A percentile compares a stretch with the other conserved stretches of the same genome.
These are phyloP conservation scores for Halichondria panicea DNA, from an alignment of 37 sponge, comb jelly and placozoan species.

Conservation along the genomic window DNA sequence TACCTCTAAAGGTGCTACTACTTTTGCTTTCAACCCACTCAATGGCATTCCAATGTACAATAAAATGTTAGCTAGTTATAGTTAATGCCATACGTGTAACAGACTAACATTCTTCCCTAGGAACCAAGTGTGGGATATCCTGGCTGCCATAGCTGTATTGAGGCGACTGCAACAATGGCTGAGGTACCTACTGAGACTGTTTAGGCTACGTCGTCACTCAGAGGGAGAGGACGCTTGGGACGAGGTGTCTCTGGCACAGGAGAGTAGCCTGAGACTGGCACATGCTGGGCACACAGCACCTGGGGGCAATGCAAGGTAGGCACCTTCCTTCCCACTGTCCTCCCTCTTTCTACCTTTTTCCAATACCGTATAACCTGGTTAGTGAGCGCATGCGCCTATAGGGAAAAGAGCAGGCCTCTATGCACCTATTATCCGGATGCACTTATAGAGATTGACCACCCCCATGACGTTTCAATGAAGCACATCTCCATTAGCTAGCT, in stretches of 20 bases:
- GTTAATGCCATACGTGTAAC: too few species aligned
- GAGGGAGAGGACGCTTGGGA: constrained; percentile 35
- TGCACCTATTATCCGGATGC: too few species aligned
- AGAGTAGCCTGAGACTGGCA: constrained; percentile 2
- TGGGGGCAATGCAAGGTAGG: neutral
- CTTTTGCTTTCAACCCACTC: neutral
- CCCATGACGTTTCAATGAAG: too few species aligned
- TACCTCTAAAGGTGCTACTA: neutral
- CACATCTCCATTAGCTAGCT: too few species aligned
- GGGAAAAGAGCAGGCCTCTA: too few species aligned
- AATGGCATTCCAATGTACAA: too few species aligned
- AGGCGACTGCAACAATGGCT: constrained; percentile 45
- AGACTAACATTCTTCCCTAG: constrained; percentile 11
- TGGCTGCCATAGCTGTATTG: constrained; percentile 43
- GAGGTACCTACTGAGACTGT: constrained; percentile 30
- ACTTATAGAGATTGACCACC: too few species aligned
- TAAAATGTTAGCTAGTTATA: too few species aligned
- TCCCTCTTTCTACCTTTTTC: too few species aligned
- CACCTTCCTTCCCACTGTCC: neutral
- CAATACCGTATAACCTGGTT: too few species aligned
- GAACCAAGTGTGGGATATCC: constrained; percentile 62
- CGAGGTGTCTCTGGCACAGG: constrained; percentile 14
- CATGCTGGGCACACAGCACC: neutral
- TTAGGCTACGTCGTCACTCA: constrained; percentile 23
- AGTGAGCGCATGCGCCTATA: too few species aligned